These are phyloP conservation scores for Podilymbus podiceps DNA, from an alignment of 2,113 vertebrate genomes.

Conservation along the genomic window DNA sequence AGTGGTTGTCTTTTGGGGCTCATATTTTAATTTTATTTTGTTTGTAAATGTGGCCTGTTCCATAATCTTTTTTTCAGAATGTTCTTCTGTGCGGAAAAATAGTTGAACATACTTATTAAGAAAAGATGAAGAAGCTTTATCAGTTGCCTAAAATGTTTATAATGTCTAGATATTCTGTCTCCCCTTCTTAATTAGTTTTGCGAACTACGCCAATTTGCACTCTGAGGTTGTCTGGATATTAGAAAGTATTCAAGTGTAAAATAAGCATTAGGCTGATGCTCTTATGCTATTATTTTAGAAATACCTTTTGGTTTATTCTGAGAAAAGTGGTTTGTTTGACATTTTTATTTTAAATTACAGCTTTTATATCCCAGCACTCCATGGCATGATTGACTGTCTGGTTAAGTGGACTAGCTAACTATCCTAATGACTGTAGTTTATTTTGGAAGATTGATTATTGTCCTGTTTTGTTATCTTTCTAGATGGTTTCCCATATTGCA, in stretches of 20 bases:
- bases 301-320: not conserved
- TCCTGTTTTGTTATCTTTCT: not conserved
- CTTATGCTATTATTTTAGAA: slow-evolving; percentile 23
- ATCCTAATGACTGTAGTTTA: not conserved
- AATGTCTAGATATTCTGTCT: slow-evolving; percentile 25
- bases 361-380: not conserved
- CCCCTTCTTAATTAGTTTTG: slow-evolving; percentile 50
- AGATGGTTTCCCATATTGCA: not conserved
- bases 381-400: not conserved
- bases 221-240: slow-evolving; percentile 29
- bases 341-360: not conserved
- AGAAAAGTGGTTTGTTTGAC: not conserved
- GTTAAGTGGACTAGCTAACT: not conserved
- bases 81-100: slow-evolving; percentile 27
- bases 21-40: slow-evolving; percentile 20
- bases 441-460: not conserved
- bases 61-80: slow-evolving; percentile 6
- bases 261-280: slow-evolving; percentile 33
- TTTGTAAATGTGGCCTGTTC: not conserved
- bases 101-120: slow-evolving; percentile 42
- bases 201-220: not conserved
- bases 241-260: slow-evolving; percentile 51
- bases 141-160: slow-evolving; percentile 31
- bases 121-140: slow-evolving; percentile 31
- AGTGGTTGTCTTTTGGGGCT: not conserved